Evolutionary conservation across 2,113 vertebrate species (phyloP), one percentile per base, ranked within the genome.

Genomic region (Prunella fulvescens): DNA sequence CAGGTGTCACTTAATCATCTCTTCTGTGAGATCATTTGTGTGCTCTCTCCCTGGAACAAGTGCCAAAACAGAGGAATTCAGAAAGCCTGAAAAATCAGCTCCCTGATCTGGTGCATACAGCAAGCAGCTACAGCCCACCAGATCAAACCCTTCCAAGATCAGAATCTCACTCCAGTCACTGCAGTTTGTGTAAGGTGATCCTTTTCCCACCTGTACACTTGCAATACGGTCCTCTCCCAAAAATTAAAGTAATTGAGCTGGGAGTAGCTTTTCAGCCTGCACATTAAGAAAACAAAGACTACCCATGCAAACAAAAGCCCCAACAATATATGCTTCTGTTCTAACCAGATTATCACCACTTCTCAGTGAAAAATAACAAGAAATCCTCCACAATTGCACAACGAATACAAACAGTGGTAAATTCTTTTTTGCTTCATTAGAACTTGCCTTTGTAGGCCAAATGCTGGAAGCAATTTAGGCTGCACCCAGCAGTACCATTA

Each of bases 401-500:
- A 14, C 7, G 22, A 81, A 60, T 70, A 92, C 76, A 91, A 82
- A 3, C 54, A 61, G 26, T 3, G 20, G 8, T 11, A 53, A 61
- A n/a, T 31, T 62, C 9, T n/a, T 44, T 65, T 66, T 81, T 74
- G 50, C 35, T 66, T 81, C 8, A 6, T 83, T 92, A 54, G 56
- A 84, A 74, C 31, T 69, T 47, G 40, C 40, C n/a, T 91, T 82
- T 35, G 48, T 58, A 90, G 79, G 35, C 78, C 58, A 94, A 89
- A 82, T 12, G 77, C 89, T 87, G 10, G 5, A 42, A 85, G 89
- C 62, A 93, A 89, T 76, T 89, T 58, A 94, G 74, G 92, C 56
- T 88, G 88, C 60, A 86, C 51, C 26, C 83, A 86, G 60, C 65
- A 85, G 45, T 42, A 87, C 80, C 73, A 78, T 81, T 91, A 93